Conservation (phyloP, 1,140 invertebrate genomes). For the Brachionus koreanus region DNA sequence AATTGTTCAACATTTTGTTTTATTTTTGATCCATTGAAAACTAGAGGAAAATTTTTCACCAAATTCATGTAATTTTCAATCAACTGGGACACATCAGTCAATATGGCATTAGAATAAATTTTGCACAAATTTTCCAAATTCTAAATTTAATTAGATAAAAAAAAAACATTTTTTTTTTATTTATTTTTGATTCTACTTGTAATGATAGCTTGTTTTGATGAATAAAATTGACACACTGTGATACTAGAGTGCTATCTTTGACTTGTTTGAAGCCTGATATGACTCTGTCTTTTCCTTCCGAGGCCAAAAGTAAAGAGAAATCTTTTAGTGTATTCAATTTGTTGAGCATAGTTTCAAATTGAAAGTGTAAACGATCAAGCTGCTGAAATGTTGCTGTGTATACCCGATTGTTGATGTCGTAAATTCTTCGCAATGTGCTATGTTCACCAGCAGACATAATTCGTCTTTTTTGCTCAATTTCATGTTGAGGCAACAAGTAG, state of each 20-base stretch:
- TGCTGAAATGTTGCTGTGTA: neutral
- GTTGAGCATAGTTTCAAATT: neutral
- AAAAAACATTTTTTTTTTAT: neutral
- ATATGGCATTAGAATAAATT: neutral
- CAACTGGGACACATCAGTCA: constrained; percentile 2
- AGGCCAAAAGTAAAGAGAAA: neutral
- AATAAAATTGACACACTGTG: neutral
- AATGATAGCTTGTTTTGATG: neutral
- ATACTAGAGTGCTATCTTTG: neutral
- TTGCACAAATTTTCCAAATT: constrained; percentile 14
- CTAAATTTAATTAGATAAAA: neutral
- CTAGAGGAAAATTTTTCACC: constrained; percentile 35
- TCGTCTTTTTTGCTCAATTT: neutral
- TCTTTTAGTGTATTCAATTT: constrained; percentile 17
- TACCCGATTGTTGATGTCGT: neutral
- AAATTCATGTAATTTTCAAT: constrained; percentile 17
- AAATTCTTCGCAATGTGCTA: neutral
- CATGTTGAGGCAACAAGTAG: neutral
- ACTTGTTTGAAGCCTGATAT: neutral
- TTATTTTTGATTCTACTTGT: neutral
- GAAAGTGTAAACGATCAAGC: neutral
- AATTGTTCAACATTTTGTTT: constrained; percentile 4
- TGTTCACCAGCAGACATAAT: neutral
- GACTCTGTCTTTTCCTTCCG: neutral
- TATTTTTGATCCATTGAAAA: constrained; percentile 28